These are phyloP conservation scores for Orthonyx spaldingii DNA, from an alignment of 2,113 vertebrate genomes.

Conservation along the genomic window DNA sequence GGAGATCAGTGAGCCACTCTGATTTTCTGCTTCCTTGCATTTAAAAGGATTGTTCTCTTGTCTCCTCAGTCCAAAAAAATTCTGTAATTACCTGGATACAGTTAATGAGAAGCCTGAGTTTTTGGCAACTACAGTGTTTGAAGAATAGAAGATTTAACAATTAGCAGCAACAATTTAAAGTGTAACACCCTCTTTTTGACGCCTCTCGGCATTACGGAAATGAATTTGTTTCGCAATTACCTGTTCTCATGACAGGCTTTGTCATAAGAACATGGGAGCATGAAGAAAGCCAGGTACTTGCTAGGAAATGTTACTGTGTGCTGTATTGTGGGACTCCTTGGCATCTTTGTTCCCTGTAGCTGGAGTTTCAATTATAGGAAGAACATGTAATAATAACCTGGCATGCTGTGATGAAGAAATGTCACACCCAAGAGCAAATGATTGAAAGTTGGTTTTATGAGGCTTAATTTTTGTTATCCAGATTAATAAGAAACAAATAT, in stretches of 20 bases:
- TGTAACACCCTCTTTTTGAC: background rate
- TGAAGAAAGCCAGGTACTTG: background rate
- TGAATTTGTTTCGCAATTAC: background rate
- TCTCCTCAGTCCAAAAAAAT: background rate
- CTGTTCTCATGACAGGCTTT: background rate
- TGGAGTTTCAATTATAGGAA: background rate
- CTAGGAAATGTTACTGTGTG: background rate
- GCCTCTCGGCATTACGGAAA: background rate
- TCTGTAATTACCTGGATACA: background rate
- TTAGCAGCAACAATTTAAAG: background rate
- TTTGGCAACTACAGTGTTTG: background rate
- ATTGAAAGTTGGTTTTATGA: background rate
- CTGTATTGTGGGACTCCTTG: background rate
- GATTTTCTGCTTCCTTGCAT: background rate
- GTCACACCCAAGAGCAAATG: background rate
- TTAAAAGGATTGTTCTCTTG: background rate
- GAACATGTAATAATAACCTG: background rate
- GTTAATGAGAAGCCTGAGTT: background rate
- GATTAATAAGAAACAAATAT: background rate
- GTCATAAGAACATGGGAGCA: background rate
- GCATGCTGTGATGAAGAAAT: background rate
- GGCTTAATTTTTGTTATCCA: background rate
- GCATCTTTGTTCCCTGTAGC: background rate
- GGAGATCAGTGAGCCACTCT: background rate
- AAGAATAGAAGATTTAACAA: background rate